Evolutionary conservation across 2,888 invertebrate genomes (phyloP).

Genomic region (Gymnoscelis rufifasciata): DNA sequence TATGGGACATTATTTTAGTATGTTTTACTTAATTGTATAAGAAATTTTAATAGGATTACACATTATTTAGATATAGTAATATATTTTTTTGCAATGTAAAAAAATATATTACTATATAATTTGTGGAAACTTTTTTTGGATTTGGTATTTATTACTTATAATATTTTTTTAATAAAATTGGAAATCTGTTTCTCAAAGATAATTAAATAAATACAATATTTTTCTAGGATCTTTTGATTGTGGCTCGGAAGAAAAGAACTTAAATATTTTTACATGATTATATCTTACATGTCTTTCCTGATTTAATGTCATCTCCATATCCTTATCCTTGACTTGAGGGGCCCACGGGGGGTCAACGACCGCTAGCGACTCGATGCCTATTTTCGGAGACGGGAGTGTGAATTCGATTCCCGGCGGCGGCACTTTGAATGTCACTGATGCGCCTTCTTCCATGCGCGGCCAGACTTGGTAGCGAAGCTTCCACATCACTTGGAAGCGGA

Average conservation of each 20-base stretch:
- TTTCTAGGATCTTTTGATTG: too few relatives aligned
- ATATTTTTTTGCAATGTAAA: too few relatives aligned
- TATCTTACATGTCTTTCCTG: slow-evolving; percentile 96
- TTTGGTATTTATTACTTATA: too few relatives aligned
- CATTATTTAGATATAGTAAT: too few relatives aligned
- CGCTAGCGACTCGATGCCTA: slow-evolving; percentile 95
- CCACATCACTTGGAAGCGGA: slow-evolving; percentile 95
- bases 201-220: too few relatives aligned
- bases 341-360: slow-evolving; percentile 99
- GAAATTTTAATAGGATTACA: too few relatives aligned
- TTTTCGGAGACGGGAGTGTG: slow-evolving; percentile 98
- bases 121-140: too few relatives aligned
- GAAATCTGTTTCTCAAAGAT: too few relatives aligned
- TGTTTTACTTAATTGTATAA: neutral
- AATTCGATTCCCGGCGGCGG: slow-evolving; percentile 99
- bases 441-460: slow-evolving; percentile 99
- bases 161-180: too few relatives aligned
- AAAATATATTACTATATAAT: too few relatives aligned
- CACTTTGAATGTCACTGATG: slow-evolving; percentile 96
- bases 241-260: too few relatives aligned
- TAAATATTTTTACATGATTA: too few relatives aligned
- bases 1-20: slow-evolving; percentile 48
- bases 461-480: slow-evolving; percentile 98
- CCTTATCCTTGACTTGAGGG: slow-evolving; percentile 98
- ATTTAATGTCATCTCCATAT: slow-evolving; percentile 98